Evolutionary conservation across 1,140 invertebrate genomes (phyloP), one percentile per base, ranked within the genome.

Genomic region (Orussus abietinus): DNA sequence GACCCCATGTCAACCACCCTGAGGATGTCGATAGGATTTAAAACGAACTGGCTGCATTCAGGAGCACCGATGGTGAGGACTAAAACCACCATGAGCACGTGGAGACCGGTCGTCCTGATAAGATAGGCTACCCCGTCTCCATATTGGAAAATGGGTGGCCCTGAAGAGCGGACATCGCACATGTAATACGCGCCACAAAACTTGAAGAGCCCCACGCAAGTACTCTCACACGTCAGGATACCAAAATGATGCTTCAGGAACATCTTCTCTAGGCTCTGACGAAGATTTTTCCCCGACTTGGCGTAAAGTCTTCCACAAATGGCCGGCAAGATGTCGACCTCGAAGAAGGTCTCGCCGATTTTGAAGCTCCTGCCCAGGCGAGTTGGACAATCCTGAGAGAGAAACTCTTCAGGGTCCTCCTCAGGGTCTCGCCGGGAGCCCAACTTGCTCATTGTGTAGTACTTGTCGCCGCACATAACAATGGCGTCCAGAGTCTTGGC

Each of bases 181-280:
- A 64, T 46, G 32, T 65, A 69, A 38, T 66, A 69, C 5, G 57
- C 42, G 0, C 57, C 60, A 20, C 52, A 66, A 12, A 56, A 56
- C 34, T 62, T 66, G 31, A 65, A 68, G 0, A 69, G 4, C 0
- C 60, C 60, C 0, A 69, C 30, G n/a, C 53, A 53, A 1, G 45
- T 35, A 37, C 36, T 57, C 18, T 67, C 62, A 42, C 66, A 69
- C 0, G 47, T 57, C 1, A 69, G 30, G 4, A 63, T 53, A 2
- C 30, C 64, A 21, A 64, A 65, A 0, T 43, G 35, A 9, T 64
- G 38, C 5, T 47, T 42, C 3, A 51, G 13, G 35, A 69, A 66
- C 35, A 62, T 39, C 3, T 57, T 38, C 10, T 61, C 45, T 3
- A 68, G 6, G 0, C 26, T 34, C 3, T 25, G 42, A 59, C 59